Evolutionary conservation across 2,888 invertebrate species (phyloP).

Genomic region (Lucinisca nassula): DNA sequence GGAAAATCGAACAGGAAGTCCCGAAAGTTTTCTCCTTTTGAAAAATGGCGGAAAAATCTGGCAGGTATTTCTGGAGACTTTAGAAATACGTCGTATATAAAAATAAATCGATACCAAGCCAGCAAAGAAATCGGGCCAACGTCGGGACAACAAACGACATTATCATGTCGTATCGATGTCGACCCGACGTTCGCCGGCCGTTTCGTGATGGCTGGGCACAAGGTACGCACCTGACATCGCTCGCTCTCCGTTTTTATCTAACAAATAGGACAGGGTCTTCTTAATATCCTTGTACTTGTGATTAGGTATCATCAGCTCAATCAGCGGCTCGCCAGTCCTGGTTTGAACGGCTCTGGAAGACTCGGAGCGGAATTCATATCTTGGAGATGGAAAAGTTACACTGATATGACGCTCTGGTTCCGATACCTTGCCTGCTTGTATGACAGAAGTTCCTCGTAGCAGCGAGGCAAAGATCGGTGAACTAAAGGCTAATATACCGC

Average conservation of each 20-base stretch:
- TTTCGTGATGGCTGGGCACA: no score
- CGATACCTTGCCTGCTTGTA: not conserved
- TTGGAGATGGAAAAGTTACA: not conserved
- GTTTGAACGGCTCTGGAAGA: not conserved
- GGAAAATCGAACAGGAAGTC: no score
- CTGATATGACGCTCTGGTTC: not conserved
- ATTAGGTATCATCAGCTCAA: constrained; percentile 36
- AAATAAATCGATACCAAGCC: no score
- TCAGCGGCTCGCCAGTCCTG: not conserved
- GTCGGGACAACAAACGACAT: no score
- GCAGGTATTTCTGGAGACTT: no score
- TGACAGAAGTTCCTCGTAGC: constrained; percentile 1
- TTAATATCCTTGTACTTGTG: constrained; percentile 40
- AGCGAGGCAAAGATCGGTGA: constrained; percentile 40
- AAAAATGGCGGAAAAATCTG: no score
- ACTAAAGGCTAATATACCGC: constrained; percentile 30
- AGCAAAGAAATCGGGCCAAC: no score
- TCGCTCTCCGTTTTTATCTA: not conserved
- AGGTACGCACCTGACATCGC: not conserved
- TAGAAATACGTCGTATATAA: no score
- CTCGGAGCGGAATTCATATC: not conserved
- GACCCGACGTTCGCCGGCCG: no score
- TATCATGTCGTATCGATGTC: no score
- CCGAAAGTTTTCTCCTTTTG: no score
- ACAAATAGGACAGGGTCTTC: not conserved